A percentile compares a stretch with the other conserved stretches of the same genome.
phyloP scores from a whole-genome alignment of 2,888 invertebrate genomes.

The Trachelus troglodyta region DNA sequence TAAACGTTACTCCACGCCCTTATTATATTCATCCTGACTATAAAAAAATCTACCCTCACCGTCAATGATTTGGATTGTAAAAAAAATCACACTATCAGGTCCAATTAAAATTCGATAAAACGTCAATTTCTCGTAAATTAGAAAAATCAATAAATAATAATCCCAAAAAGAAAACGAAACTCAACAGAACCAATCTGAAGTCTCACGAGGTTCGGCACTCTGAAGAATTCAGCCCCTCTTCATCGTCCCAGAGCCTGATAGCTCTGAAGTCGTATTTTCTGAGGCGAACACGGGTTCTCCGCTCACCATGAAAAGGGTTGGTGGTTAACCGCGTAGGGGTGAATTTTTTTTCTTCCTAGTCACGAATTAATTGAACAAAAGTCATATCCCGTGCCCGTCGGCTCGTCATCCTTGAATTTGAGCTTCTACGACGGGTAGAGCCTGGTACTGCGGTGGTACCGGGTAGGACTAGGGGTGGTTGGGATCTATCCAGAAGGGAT shows the following conservation, averaged over 20 bases:
- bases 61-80: not conserved
- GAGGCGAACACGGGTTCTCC: not conserved
- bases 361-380: constrained; percentile 56
- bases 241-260: not conserved
- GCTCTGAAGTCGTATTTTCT: not conserved
- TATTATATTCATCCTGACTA: not conserved
- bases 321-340: constrained; percentile 7
- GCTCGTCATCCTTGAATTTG: not conserved
- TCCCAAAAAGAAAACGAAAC: not conserved
- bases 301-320: constrained; percentile 10
- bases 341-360: constrained; percentile 39
- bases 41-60: not conserved
- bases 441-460: constrained; percentile 12
- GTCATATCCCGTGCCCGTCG: constrained; percentile 23
- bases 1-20: not conserved
- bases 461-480: constrained; percentile 19
- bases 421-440: constrained; percentile 7
- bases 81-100: not conserved
- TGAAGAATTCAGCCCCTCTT: too few relatives aligned
- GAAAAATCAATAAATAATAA: not conserved
- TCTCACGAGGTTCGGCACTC: too few relatives aligned
- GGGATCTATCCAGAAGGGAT: not conserved
- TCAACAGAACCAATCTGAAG: too few relatives aligned
- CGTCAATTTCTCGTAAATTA: too few relatives aligned
- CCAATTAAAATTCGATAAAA: not conserved